Evolutionary conservation across 1,140 invertebrate species (phyloP).

Genomic region (Bursaphelenchus mucronatus): DNA sequence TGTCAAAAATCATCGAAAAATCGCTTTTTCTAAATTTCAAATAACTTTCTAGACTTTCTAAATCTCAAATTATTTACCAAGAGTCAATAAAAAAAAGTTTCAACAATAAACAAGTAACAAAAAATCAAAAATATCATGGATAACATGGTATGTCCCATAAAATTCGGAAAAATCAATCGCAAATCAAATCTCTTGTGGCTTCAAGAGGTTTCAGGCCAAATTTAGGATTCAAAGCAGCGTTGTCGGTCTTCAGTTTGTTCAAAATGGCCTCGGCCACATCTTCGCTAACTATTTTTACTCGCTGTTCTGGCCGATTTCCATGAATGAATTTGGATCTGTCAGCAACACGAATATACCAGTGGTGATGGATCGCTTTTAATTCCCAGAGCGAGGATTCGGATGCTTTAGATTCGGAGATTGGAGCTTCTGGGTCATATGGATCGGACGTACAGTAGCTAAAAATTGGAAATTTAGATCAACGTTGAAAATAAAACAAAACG

Average conservation of each 20-base stretch:
- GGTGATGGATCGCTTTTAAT: slow-evolving; percentile 6
- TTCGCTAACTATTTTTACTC: neutral
- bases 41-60: too few relatives aligned
- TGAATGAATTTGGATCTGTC: slow-evolving; percentile 16
- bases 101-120: too few relatives aligned
- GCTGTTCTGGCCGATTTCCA: slow-evolving; percentile 15
- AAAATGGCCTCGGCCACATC: neutral
- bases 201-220: neutral
- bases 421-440: slow-evolving; percentile 12
- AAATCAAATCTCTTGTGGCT: slow-evolving; percentile 7
- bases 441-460: slow-evolving; percentile 7
- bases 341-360: slow-evolving; percentile 9
- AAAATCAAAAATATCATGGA: too few relatives aligned
- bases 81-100: too few relatives aligned
- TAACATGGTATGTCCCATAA: too few relatives aligned
- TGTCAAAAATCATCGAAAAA: too few relatives aligned
- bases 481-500: neutral
- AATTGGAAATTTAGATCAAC: neutral
- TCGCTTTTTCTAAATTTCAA: too few relatives aligned
- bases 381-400: slow-evolving; percentile 22
- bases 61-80: too few relatives aligned
- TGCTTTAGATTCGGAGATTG: neutral
- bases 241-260: slow-evolving; percentile 5
- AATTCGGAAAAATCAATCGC: neutral
- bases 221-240: slow-evolving; percentile 2